These are phyloP conservation scores for Plusia festucae DNA, from an alignment of 2,888 invertebrate species.

Conservation along the genomic window DNA sequence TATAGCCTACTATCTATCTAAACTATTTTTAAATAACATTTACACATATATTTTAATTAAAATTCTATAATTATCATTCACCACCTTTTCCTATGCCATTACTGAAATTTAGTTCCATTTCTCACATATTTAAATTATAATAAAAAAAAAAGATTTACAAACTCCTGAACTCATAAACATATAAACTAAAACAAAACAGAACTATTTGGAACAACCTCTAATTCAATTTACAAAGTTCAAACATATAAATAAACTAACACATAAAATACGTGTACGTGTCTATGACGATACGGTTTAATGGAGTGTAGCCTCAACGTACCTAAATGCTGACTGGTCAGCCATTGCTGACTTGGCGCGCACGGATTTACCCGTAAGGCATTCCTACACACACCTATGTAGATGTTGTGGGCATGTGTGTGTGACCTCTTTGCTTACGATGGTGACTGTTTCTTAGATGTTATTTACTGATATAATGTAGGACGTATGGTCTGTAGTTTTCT, in stretches of 20 bases:
- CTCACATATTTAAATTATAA: background rate
- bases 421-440: constrained; percentile 15
- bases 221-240: background rate
- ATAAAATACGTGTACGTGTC: constrained; percentile 27
- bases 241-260: constrained; percentile 2
- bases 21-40: background rate
- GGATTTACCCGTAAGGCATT: constrained; percentile 41
- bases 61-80: background rate
- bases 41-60: background rate
- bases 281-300: constrained; percentile 55
- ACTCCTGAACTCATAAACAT: background rate
- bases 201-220: background rate
- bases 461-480: background rate
- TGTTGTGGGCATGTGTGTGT: background rate
- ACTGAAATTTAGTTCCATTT: background rate
- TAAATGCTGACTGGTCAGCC: constrained; percentile 49
- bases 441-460: constrained; percentile 8
- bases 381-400: constrained; percentile 15
- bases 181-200: background rate
- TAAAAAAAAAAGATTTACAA: background rate
- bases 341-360: constrained; percentile 51
- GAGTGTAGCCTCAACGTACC: constrained; percentile 43
- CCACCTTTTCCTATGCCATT: background rate
- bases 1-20: background rate
- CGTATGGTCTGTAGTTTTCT: no score